Base-by-base conservation (phyloP, 1,140 invertebrate genomes). In the Drosophila saltans region DNA sequence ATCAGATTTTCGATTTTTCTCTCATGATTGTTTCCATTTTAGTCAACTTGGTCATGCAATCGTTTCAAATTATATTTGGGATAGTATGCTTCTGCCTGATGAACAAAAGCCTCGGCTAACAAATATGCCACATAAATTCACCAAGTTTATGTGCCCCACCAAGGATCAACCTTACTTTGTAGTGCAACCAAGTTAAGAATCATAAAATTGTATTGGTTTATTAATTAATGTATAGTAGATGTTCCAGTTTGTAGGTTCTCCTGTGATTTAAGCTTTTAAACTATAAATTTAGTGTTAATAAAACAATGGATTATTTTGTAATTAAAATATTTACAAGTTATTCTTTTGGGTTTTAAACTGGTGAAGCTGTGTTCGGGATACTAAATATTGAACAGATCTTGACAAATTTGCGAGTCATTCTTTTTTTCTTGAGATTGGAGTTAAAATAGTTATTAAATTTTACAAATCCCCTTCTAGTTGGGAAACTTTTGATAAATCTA, bases 21-120 rank as follows among this genome's bases (percentile, higher is more conserved):
- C 95, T 1, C 91, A 92, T 8, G 96, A 97, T 86, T 96, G 96
- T 91, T 96, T 97, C 76, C 96, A 97, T 80, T 93, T 95, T 1
- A 96, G 94, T 80, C 94, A 95, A 78, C 94, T 94, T 61, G 93
- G 93, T 6, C 94, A 96, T 72, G 93, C 95, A 1, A 90, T 89
- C 39, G 43, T 78, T 26, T 92, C 93, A 0, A 94, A 93, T 73
- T 75, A 91, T 26, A 75, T 95, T 8, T 95, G 94, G 94, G 95
- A 95, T 81, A 95, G 94, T 80, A 93, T 95, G 89, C 39, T 95
- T 57, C 88, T 94, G 83, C 94, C 94, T 8, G 91, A 66, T 70
- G 91, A 77, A 0, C 60, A 60, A 24, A 90, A 84, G 16, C 79
- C 78, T 1, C 68, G 36, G 2, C 69, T 78, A 3, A 48, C 33